Percentiles rank a stretch among this genome's conserved stretches.
phyloP scores from a whole-genome alignment of 2,113 vertebrate species.

The Tautogolabrus adspersus region DNA sequence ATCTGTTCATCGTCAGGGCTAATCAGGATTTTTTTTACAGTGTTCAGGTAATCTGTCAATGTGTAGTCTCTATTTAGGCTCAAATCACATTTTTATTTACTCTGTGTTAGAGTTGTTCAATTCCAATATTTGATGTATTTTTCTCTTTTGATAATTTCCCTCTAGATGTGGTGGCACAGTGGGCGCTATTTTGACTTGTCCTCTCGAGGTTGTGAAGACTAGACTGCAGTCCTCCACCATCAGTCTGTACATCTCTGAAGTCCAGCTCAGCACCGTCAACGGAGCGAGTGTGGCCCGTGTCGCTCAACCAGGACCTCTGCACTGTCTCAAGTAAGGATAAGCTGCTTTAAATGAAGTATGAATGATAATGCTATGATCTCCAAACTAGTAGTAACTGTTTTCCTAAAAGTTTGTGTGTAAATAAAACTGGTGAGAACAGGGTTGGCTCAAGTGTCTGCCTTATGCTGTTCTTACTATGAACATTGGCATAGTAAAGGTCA shows the following conservation, averaged over 20 bases:
- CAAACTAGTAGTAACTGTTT: neutral
- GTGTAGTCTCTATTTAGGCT: too few species aligned
- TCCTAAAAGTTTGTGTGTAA: neutral
- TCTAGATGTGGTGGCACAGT: slow-evolving; percentile 97
- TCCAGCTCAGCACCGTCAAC: slow-evolving; percentile 92
- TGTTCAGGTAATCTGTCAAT: too few species aligned
- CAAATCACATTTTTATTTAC: too few species aligned
- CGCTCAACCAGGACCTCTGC: slow-evolving; percentile 94
- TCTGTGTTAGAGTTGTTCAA: too few species aligned
- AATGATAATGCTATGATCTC: neutral
- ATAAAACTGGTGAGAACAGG: neutral
- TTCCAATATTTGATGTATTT: too few species aligned
- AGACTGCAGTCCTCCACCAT: slow-evolving; percentile 96
- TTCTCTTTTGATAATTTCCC: neutral
- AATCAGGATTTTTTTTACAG: too few species aligned
- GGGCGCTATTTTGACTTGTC: slow-evolving; percentile 98
- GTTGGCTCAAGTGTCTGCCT: neutral
- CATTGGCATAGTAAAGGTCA: neutral
- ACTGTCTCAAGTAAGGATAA: slow-evolving; percentile 93
- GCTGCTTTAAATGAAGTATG: neutral
- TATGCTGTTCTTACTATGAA: neutral
- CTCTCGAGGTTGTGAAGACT: slow-evolving; percentile 98
- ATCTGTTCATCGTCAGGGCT: too few species aligned
- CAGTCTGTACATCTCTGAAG: slow-evolving; percentile 94
- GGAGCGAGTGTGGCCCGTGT: slow-evolving; percentile 91